phyloP scores from a whole-genome alignment of 2,888 invertebrate species.

The Flexamia atlantica region DNA sequence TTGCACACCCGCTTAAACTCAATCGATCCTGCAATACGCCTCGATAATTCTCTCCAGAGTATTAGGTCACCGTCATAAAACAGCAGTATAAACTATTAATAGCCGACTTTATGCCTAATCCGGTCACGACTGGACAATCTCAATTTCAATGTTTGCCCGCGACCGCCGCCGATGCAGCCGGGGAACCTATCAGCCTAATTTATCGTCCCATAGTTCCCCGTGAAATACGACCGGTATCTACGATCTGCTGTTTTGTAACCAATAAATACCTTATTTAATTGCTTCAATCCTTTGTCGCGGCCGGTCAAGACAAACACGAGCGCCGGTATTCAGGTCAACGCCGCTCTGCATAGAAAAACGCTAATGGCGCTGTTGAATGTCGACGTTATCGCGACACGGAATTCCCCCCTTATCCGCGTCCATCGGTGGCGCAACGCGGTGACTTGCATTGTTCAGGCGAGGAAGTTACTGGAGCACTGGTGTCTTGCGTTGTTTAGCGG shows the following conservation, averaged over 20 bases:
- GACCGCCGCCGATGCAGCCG: background rate
- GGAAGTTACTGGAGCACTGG: background rate
- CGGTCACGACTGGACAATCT: background rate
- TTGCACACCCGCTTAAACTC: too few species aligned
- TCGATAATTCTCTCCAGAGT: too few species aligned
- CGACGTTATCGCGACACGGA: slow-evolving; percentile 25
- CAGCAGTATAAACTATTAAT: background rate
- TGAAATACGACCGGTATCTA: slow-evolving; percentile 11
- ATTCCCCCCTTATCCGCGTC: slow-evolving; percentile 6
- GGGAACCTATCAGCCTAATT: slow-evolving; percentile 16
- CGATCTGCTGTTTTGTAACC: slow-evolving; percentile 48
- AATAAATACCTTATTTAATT: slow-evolving; percentile 56
- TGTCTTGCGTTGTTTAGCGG: too few species aligned
- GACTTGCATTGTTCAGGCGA: background rate
- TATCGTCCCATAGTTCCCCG: slow-evolving; percentile 12
- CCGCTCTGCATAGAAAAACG: slow-evolving; percentile 45
- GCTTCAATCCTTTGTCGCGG: slow-evolving; percentile 47
- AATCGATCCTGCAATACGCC: too few species aligned
- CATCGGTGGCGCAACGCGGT: slow-evolving; percentile 23
- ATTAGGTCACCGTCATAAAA: background rate
- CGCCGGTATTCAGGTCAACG: slow-evolving; percentile 47
- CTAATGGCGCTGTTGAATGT: slow-evolving; percentile 42
- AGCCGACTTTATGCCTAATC: background rate
- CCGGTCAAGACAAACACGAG: slow-evolving; percentile 18
- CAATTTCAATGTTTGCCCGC: slow-evolving; percentile 33